Evolutionary conservation across 2,888 invertebrate species (phyloP), one percentile per base, ranked within the genome.

Genomic region (Mactromeris polynyma): DNA sequence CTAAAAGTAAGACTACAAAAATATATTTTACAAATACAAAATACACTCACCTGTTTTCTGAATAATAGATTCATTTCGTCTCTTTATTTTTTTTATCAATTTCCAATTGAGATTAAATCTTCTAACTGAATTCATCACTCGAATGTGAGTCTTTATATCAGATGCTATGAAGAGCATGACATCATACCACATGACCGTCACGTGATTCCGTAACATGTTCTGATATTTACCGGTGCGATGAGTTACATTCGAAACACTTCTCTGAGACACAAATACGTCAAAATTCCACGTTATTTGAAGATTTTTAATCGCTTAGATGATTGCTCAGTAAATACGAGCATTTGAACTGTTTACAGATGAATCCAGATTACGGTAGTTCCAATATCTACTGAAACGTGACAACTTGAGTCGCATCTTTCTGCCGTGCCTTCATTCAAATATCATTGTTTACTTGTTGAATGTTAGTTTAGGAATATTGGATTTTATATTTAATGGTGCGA

Each of bases 41-140:
- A 73, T 1, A 17, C n/a, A 73, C 73, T 73, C 36, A 73, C 73
- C 73, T 73, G 73, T 33, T 73, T 73, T 36, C 73, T 73, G 14
- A 73, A 26, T 73, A 73, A 33, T 36, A 73, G 26, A 33, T 26
- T 26, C 73, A 73, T 73, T 19, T 73, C 36, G n/a, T 36, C 73
- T 36, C 26, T 73, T 36, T 19, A 19, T 36, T 11, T 73, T 31
- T 69, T 33, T 33, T 73, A 73, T 36, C 36, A 36, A 73, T 73
- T 73, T 73, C 73, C 73, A 36, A 33, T 73, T 4, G 73, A 73
- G 31, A 36, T 73, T 36, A 73, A 73, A 73, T 33, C 73, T 33
- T 73, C 58, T 36, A 14, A 73, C 33, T 73, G 73, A 33, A 11
- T 73, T 33, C 36, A 73, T 73, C 73, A 3, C 73, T 17, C n/a